Evolutionary conservation across 2,797 vertebrate species (phyloP).

Genomic region (Anabacerthia variegaticeps): DNA sequence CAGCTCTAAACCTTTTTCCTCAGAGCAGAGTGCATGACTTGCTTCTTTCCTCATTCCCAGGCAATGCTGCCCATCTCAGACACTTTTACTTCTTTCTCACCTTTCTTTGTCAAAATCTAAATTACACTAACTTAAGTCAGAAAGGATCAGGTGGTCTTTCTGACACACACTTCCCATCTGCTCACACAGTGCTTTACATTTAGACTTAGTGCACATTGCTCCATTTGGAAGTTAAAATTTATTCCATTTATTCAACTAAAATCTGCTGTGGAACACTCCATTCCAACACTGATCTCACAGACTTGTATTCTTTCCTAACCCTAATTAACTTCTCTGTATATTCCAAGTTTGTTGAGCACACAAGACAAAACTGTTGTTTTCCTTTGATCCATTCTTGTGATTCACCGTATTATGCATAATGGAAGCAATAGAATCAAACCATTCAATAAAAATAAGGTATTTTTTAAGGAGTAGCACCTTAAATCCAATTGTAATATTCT

Average conservation of each 20-base stretch:
- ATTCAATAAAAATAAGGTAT: background rate
- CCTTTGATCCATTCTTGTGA: background rate
- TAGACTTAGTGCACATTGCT: background rate
- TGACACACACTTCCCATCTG: background rate
- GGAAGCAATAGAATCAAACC: background rate
- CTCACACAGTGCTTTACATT: background rate
- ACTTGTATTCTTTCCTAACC: background rate
- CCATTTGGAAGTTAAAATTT: background rate
- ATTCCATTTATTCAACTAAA: background rate
- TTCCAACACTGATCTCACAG: background rate
- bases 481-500: background rate
- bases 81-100: background rate
- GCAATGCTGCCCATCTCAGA: background rate
- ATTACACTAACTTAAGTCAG: background rate
- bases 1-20: background rate
- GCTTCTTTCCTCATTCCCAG: background rate
- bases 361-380: background rate
- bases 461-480: background rate
- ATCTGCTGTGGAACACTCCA: background rate
- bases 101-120: background rate
- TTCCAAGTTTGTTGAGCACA: background rate
- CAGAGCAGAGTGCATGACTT: background rate
- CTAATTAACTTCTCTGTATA: background rate
- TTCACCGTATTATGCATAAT: background rate
- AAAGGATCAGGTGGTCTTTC: background rate